These are phyloP conservation scores for Sinocyclocheilus maitianheensis DNA, from an alignment of 2,113 vertebrate species.

Conservation along the genomic window DNA sequence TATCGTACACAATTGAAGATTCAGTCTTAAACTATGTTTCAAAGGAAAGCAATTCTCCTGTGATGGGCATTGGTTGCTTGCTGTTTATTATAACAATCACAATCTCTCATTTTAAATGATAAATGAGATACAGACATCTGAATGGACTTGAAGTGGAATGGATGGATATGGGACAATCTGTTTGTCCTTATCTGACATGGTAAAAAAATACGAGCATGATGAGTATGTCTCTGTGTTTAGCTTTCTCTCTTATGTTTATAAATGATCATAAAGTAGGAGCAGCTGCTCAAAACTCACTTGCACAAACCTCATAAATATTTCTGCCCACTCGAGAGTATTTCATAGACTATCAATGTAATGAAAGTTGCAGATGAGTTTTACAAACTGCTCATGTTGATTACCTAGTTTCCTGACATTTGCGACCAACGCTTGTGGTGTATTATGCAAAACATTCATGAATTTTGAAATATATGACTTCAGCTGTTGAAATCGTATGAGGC, in stretches of 20 bases:
- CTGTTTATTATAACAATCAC: not conserved
- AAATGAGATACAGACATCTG: constrained; percentile 2
- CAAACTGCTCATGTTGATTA: constrained; percentile 25
- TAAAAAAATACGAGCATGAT: not conserved
- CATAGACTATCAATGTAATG: not conserved
- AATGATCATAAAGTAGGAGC: constrained; percentile 29
- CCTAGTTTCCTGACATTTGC: not conserved
- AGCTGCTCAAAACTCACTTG: constrained; percentile 18
- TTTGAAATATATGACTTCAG: not conserved
- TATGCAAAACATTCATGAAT: not conserved
- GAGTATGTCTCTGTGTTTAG: constrained; percentile 6
- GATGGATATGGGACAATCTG: not conserved
- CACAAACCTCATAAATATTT: constrained; percentile 22
- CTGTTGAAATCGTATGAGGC: not conserved
- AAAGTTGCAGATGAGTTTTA: not conserved
- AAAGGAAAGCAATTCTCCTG: not conserved
- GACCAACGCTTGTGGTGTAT: not conserved
- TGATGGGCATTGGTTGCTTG: not conserved
- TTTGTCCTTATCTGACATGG: constrained; percentile 22
- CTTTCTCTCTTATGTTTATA: constrained; percentile 3
- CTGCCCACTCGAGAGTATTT: not conserved
- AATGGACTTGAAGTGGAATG: constrained; percentile 13
- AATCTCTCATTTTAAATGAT: constrained; percentile 5
- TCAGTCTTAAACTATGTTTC: not conserved
- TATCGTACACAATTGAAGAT: too few species aligned